phyloP scores from a whole-genome alignment of 2,797 vertebrate species.

The Harpagifer antarcticus region DNA sequence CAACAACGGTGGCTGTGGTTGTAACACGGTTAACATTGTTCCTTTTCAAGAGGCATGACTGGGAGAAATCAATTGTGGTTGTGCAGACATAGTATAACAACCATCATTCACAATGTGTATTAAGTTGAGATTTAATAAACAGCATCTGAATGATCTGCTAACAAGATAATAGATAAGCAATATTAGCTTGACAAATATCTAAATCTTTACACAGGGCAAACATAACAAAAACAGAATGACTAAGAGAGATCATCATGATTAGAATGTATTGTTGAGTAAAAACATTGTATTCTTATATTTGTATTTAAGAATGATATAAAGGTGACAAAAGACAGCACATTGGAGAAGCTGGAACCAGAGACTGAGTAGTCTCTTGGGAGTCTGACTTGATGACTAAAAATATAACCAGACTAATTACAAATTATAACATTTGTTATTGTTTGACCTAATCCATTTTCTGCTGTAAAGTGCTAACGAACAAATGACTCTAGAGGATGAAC shows the following conservation, averaged over 20 bases:
- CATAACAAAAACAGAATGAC: not conserved
- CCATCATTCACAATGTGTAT: not conserved
- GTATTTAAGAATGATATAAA: not conserved
- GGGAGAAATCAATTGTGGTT: slow-evolving; percentile 7
- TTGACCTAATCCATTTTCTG: slow-evolving; percentile 16
- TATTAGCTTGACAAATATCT: not conserved
- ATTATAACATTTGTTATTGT: slow-evolving; percentile 31
- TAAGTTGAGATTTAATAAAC: not conserved
- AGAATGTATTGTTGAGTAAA: not conserved
- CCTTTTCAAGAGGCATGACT: slow-evolving; percentile 6
- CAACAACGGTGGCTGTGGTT: slow-evolving; percentile 28
- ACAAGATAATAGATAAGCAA: not conserved
- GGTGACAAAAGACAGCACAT: not conserved
- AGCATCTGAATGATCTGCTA: not conserved
- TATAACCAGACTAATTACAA: slow-evolving; percentile 12
- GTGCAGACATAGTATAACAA: slow-evolving; percentile 1
- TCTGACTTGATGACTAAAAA: slow-evolving; percentile 4
- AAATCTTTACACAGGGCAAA: not conserved
- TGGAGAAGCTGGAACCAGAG: not conserved
- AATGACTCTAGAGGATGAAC: not conserved
- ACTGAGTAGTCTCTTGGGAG: slow-evolving; percentile 7
- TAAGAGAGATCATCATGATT: not conserved
- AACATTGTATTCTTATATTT: too few relatives aligned
- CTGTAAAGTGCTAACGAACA: slow-evolving; percentile 16
- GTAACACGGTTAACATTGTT: slow-evolving; percentile 5